These are phyloP conservation scores for Upupa epops DNA, from an alignment of 2,113 vertebrate species.

Conservation along the genomic window DNA sequence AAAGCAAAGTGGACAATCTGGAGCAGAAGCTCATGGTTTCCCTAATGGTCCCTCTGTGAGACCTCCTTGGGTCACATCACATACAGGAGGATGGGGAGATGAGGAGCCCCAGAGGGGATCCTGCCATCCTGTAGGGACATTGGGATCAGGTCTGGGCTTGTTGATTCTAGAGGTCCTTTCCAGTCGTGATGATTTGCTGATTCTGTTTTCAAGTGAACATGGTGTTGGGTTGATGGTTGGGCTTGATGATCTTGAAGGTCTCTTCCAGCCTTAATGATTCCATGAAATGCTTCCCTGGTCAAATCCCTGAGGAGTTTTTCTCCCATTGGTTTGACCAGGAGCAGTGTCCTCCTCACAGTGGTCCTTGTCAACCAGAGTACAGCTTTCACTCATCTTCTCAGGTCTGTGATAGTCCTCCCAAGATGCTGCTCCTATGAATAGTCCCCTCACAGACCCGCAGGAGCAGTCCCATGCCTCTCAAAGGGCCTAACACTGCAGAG, in stretches of 20 bases:
- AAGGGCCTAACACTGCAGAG: neutral
- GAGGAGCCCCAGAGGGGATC: neutral
- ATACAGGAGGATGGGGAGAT: neutral
- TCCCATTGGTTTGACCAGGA: neutral
- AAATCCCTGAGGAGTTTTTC: neutral
- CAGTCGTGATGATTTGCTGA: no score
- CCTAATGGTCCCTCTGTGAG: neutral
- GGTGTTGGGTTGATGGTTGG: no score
- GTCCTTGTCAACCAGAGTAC: neutral
- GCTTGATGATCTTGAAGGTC: no score
- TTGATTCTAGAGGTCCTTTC: no score
- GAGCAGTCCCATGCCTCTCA: neutral
- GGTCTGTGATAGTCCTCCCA: neutral
- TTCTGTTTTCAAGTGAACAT: no score
- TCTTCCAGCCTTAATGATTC: no score
- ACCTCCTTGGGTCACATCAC: neutral
- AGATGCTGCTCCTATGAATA: neutral
- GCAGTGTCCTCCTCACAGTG: neutral
- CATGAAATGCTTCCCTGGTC: neutral
- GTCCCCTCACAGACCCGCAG: neutral
- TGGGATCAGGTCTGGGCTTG: no score
- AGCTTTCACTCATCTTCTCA: neutral
- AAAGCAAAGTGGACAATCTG: neutral
- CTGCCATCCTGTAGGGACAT: neutral
- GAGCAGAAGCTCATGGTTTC: neutral